Percentiles rank a stretch among this genome's conserved stretches.
phyloP scores from a whole-genome alignment of 2,888 invertebrate genomes.

The Lycophotia porphyrea region DNA sequence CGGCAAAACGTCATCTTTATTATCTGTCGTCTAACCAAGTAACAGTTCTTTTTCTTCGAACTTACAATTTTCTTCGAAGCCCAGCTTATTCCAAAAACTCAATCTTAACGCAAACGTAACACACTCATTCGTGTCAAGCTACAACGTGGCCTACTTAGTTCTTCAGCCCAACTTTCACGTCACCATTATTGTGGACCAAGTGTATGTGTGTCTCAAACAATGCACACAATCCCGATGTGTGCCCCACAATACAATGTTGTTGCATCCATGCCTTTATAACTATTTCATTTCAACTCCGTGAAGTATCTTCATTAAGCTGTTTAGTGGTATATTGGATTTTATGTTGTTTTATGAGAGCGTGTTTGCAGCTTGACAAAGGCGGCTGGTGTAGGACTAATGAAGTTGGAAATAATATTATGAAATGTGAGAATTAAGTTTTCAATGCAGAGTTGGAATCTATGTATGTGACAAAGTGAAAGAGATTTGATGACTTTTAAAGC shows the following conservation, averaged over 20 bases:
- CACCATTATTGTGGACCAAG: slow-evolving; percentile 51
- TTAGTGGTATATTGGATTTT: slow-evolving; percentile 43
- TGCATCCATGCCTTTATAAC: slow-evolving; percentile 67
- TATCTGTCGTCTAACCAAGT: not conserved
- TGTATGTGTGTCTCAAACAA: slow-evolving; percentile 53
- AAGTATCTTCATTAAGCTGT: slow-evolving; percentile 61
- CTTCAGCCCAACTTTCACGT: slow-evolving; percentile 51
- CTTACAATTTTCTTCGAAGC: slow-evolving; percentile 4
- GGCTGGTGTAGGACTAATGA: slow-evolving; percentile 20
- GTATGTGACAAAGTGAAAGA: not conserved
- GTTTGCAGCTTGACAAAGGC: slow-evolving; percentile 12
- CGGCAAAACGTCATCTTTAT: no score
- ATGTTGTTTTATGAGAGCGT: slow-evolving; percentile 36
- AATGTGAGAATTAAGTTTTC: slow-evolving; percentile 1
- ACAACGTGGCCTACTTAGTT: slow-evolving; percentile 53
- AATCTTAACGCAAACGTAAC: slow-evolving; percentile 29
- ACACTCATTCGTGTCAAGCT: slow-evolving; percentile 49
- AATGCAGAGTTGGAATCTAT: not conserved
- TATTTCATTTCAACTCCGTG: slow-evolving; percentile 62
- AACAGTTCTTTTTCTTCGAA: not conserved
- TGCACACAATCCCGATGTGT: slow-evolving; percentile 61
- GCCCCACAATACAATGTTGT: slow-evolving; percentile 59
- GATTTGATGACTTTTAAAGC: not conserved
- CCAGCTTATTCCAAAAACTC: slow-evolving; percentile 13
- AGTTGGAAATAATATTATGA: slow-evolving; percentile 18